Evolutionary conservation across 2,888 invertebrate genomes (phyloP), one percentile per base, ranked within the genome.

Genomic region (Enchytraeus crypticus): DNA sequence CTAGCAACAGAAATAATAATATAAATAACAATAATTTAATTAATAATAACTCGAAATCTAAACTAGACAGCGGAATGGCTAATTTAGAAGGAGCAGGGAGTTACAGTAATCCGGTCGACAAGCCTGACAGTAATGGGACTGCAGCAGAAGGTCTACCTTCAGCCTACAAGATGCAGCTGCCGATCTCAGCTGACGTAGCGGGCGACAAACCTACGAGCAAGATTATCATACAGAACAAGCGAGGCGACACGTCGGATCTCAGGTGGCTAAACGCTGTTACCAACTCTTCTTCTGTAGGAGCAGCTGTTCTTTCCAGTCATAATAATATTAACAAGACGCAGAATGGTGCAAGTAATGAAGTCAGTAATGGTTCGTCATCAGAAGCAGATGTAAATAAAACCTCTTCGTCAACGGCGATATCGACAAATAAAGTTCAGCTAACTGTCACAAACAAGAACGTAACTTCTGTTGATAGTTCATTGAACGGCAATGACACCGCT

Each of bases 201-300:
- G 38, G 38, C 11, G 38, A 38, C 38, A 38, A 38, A 38, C 45
- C 29, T 23, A 33, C n/a, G 32, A 29, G 14, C n/a, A 57, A 57
- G 21, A 27, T 57, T 46, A 46, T 57, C 11, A 49, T 57, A 29
- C 45, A 27, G 29, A 43, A 57, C 45, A 57, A 57, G 27, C 57
- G 57, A 1, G 57, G 57, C 8, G 57, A 57, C 23, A 57, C 57
- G 5, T 57, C 57, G 43, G 47, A 57, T 46, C 32, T 57, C n/a
- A 43, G 30, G 27, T 57, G 57, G 57, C 32, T 57, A 18, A 57
- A n/a, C 18, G 14, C 30, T 26, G 57, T 57, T 27, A 43, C 43
- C 32, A 57, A 57, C 46, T 57, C 57, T 8, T 46, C 27, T n/a
- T 27, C 57, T n/a, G 27, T 33, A 5, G 57, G 57, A 26, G 8